Evolutionary conservation across 1,140 invertebrate genomes (phyloP).

Genomic region (Zaprionus tsacasi): DNA sequence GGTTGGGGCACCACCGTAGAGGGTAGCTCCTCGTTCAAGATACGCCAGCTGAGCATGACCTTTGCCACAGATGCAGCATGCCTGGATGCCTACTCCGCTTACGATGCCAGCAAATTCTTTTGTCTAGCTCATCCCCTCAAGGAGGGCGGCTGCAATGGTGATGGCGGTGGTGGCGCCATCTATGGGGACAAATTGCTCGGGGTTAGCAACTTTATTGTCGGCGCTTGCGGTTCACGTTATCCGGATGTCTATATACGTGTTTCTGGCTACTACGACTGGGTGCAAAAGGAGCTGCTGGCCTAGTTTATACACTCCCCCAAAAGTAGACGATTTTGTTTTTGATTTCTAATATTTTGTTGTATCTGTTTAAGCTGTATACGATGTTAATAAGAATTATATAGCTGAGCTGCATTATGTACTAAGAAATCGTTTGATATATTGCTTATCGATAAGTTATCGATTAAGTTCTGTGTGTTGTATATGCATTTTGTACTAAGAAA

Average conservation of each 20-base stretch:
- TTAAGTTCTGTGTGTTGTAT: neutral
- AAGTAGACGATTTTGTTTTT: neutral
- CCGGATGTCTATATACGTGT: slow-evolving; percentile 70
- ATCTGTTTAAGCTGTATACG: neutral
- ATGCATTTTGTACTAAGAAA: neutral
- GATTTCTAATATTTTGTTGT: neutral
- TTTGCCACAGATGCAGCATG: slow-evolving; percentile 52
- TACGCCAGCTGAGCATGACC: slow-evolving; percentile 42
- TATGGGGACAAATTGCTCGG: slow-evolving; percentile 60
- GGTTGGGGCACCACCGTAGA: slow-evolving; percentile 69
- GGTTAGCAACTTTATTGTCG: slow-evolving; percentile 70
- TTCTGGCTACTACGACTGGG: slow-evolving; percentile 56
- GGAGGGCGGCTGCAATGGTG: slow-evolving; percentile 73
- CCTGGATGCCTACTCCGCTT: slow-evolving; percentile 56
- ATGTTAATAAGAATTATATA: neutral
- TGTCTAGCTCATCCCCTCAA: slow-evolving; percentile 69
- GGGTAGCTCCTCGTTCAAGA: slow-evolving; percentile 60
- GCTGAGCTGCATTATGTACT: neutral
- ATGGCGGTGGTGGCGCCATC: slow-evolving; percentile 70
- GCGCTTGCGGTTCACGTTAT: slow-evolving; percentile 75
- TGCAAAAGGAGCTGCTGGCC: slow-evolving; percentile 47
- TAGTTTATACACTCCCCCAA: slow-evolving; percentile 5
- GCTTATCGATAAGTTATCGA: no score
- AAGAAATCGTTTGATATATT: neutral
- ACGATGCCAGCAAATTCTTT: slow-evolving; percentile 44